Percentiles rank a stretch among this genome's conserved stretches.
Conservation (phyloP, 23 tunicate genomes). For the Ciona savignyi region DNA sequence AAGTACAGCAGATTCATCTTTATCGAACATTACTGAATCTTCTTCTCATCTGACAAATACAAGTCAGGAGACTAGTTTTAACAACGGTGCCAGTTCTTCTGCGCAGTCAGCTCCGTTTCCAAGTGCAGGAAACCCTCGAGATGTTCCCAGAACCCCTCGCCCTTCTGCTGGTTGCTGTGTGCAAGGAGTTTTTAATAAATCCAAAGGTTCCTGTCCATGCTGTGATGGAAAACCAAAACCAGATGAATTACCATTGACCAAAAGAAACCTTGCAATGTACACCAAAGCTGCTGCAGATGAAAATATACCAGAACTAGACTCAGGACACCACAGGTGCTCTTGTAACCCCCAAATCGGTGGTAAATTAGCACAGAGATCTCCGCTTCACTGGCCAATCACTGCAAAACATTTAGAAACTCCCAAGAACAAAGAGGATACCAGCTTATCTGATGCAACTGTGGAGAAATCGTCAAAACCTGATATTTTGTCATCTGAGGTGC, state of each 20-base stretch:
- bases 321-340: not conserved
- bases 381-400: slow-evolving; percentile 4
- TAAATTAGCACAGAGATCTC: not conserved
- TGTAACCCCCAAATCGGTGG: not conserved
- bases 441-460: not conserved
- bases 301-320: not conserved
- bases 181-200: not conserved
- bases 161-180: slow-evolving; percentile 24
- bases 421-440: not conserved
- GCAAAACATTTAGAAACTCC: slow-evolving; percentile 2
- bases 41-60: not conserved
- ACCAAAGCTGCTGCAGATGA: not conserved
- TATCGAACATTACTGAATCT: not conserved
- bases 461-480: not conserved
- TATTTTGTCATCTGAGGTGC: not conserved
- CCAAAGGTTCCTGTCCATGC: not conserved
- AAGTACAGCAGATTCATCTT: not conserved
- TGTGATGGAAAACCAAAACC: slow-evolving; percentile 6
- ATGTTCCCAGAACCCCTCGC: not conserved
- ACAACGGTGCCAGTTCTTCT: not conserved
- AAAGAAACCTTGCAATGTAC: slow-evolving; percentile 14
- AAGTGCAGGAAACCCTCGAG: not conserved
- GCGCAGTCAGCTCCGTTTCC: not conserved
- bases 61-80: not conserved
- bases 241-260: not conserved